phyloP scores from a whole-genome alignment of 2,797 vertebrate genomes.

The Brotula barbata region DNA sequence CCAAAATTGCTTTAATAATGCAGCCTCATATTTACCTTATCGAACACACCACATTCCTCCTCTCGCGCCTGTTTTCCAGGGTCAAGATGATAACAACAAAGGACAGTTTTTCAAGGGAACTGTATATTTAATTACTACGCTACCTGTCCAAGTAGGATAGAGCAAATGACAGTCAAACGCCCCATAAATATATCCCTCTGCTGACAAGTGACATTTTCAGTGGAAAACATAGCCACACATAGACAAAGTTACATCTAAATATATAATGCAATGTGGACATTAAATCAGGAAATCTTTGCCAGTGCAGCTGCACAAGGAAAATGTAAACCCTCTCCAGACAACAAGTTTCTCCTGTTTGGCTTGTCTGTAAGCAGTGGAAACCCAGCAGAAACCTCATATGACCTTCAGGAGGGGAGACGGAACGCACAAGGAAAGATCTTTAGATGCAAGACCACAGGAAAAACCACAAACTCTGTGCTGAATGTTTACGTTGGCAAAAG shows the following conservation, averaged over 20 bases:
- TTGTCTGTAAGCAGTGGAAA: neutral
- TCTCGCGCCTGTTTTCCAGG: neutral
- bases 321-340: neutral
- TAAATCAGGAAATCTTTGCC: neutral
- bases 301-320: neutral
- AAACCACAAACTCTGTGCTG: slow-evolving; percentile 37
- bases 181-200: neutral
- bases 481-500: slow-evolving; percentile 3
- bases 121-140: neutral
- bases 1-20: neutral
- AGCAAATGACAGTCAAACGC: neutral
- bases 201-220: neutral
- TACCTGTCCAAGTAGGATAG: neutral
- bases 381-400: slow-evolving; percentile 4
- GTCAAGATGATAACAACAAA: slow-evolving; percentile 7
- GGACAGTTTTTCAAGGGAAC: neutral
- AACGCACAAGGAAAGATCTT: neutral
- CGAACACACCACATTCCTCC: too few relatives aligned
- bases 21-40: neutral
- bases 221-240: neutral
- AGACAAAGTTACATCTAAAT: neutral
- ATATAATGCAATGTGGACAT: neutral
- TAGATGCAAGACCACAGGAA: slow-evolving; percentile 33
- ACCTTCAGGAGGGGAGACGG: neutral
- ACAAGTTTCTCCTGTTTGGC: too few relatives aligned